A percentile compares a stretch with the other conserved stretches of the same genome.
Evolutionary conservation across 2,888 invertebrate species (phyloP).

Genomic region (Parelbella ahira): DNA sequence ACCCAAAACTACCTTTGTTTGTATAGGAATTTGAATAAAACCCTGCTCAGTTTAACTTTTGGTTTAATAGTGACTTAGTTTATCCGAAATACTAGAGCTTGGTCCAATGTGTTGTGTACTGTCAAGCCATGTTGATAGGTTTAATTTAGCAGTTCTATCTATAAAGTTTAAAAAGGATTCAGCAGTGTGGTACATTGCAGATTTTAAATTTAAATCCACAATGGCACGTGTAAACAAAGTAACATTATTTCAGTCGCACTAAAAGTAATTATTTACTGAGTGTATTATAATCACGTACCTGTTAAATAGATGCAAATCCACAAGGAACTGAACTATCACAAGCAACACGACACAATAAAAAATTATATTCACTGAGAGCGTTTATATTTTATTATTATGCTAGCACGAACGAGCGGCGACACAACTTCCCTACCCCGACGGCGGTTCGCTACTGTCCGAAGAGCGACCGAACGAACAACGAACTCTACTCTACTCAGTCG

Average conservation of each 20-base stretch:
- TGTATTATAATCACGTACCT: conserved; percentile 8
- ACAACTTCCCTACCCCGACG: conserved; percentile 29
- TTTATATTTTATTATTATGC: conserved; percentile 36
- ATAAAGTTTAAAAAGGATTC: neutral
- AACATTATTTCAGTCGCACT: conserved; percentile 16
- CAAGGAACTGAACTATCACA: conserved; percentile 18
- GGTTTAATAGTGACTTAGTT: no score
- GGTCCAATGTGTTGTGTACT: no score
- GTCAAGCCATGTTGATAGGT: no score
- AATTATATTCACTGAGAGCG: conserved; percentile 37
- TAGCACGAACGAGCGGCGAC: conserved; percentile 34
- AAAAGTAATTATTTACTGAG: neutral
- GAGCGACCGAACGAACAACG: conserved; percentile 36
- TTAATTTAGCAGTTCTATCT: no score
- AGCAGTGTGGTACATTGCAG: neutral
- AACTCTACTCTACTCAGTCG: conserved; percentile 40
- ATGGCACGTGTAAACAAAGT: conserved; percentile 24
- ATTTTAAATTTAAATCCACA: conserved; percentile 14
- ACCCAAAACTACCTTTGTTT: conserved; percentile 5
- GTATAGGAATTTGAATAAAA: no score
- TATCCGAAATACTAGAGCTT: neutral
- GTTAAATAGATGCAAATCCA: conserved; percentile 17
- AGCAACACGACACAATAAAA: conserved; percentile 37
- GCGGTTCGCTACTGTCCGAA: conserved; percentile 46
- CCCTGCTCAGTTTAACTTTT: no score